phyloP scores from a whole-genome alignment of 2,888 invertebrate species.

The Diaperis boleti region DNA sequence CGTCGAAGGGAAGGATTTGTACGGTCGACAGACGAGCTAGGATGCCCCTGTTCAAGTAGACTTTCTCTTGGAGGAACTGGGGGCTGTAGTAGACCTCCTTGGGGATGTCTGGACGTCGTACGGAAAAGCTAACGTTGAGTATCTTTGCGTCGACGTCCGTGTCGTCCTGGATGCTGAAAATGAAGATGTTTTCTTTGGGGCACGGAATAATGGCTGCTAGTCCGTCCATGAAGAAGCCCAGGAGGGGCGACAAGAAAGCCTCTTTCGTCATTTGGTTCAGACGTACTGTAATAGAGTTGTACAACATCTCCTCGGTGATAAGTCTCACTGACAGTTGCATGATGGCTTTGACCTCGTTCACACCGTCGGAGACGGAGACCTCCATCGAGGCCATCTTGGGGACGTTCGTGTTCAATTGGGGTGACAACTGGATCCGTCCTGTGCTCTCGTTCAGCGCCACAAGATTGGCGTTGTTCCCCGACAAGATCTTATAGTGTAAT shows the following conservation, averaged over 20 bases:
- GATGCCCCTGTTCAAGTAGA: constrained; percentile 92
- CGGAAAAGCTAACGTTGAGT: constrained; percentile 94
- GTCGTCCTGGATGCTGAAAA: constrained; percentile 94
- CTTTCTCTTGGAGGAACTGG: constrained; percentile 90
- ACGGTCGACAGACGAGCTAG: constrained; percentile 90
- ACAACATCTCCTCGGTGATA: constrained; percentile 94
- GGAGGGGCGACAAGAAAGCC: constrained; percentile 89
- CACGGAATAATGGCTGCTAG: constrained; percentile 93
- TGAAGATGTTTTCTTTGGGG: constrained; percentile 90
- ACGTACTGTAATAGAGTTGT: constrained; percentile 93
- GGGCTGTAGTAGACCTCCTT: constrained; percentile 86
- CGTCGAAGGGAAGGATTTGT: constrained; percentile 94
- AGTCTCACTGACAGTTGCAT: constrained; percentile 92
- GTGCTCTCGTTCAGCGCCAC: constrained; percentile 85
- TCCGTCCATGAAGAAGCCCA: constrained; percentile 90
- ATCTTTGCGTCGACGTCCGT: constrained; percentile 89
- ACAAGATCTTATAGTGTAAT: constrained; percentile 84
- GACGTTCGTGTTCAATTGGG: constrained; percentile 95
- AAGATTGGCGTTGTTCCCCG: constrained; percentile 93
- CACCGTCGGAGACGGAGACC: constrained; percentile 89
- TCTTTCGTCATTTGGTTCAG: constrained; percentile 94
- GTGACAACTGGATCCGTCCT: constrained; percentile 89
- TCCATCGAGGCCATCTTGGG: constrained; percentile 94
- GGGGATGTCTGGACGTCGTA: constrained; percentile 83
- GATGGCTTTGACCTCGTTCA: constrained; percentile 92